phyloP scores from a whole-genome alignment of 2,113 vertebrate genomes.

The Albula glossodonta region DNA sequence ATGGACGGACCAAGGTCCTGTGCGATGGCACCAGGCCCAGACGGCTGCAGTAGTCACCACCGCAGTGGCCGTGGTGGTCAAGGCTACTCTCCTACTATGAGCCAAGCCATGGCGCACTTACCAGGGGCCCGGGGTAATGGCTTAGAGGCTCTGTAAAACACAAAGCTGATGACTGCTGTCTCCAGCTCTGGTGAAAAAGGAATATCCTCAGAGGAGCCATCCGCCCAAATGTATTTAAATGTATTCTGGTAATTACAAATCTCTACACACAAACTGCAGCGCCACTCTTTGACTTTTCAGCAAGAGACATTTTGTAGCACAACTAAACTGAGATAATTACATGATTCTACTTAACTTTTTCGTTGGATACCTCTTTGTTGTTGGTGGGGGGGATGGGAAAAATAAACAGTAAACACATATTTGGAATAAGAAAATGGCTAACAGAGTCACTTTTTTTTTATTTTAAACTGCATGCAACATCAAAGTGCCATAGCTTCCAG shows the following conservation, averaged over 20 bases:
- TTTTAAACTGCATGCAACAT: not conserved
- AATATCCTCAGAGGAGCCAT: conserved; percentile 63
- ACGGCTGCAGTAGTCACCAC: not conserved
- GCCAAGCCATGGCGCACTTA: not conserved
- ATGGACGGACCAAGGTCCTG: conserved; percentile 25
- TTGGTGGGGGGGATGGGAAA: conserved; percentile 6
- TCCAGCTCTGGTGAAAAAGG: conserved; percentile 29
- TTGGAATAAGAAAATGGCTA: not conserved
- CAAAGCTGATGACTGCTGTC: conserved; percentile 4
- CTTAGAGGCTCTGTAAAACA: not conserved
- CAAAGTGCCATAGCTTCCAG: not conserved
- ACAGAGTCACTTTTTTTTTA: conserved; percentile 37
- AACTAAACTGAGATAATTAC: conserved; percentile 60
- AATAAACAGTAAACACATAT: not conserved
- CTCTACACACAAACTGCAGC: conserved; percentile 56
- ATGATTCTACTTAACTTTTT: conserved; percentile 45
- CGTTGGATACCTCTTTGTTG: conserved; percentile 29
- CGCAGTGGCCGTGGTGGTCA: not conserved
- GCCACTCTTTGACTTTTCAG: not conserved
- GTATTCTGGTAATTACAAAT: conserved; percentile 76
- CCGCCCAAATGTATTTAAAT: conserved; percentile 75
- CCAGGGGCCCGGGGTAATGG: not conserved
- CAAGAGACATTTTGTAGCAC: conserved; percentile 59
- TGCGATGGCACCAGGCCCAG: not conserved
- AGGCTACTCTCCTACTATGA: not conserved